Base-by-base conservation (phyloP, 23 tunicate species). In the Oikopleura albicans region DNA sequence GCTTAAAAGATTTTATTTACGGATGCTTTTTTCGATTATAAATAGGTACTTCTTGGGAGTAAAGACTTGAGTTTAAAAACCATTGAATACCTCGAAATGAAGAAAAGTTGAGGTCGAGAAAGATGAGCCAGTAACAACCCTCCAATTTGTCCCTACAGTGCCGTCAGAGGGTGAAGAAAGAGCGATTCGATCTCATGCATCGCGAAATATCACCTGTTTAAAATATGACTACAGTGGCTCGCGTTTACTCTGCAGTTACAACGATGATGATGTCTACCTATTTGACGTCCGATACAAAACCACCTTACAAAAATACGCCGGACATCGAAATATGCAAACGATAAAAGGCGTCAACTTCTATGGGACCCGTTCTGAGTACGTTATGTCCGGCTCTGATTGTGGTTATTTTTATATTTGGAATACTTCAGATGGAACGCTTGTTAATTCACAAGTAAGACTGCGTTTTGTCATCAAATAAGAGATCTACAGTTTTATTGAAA, bases 331-430 rank as follows among this genome's bases (percentile, higher is more conserved):
- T 86, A 85, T 84, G 57, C 91, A 89, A 1, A 91, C 97, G 0
- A 89, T 91, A 1, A 91, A 91, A 84, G 97, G 97, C 31, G 97
- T 91, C 34, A 91, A 91, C 83, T 91, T 91, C 76, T 91, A 89
- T 57, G 97, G 97, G 0, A 89, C 91, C 0, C 57, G 49, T 27
- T 91, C 91, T 0, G 90, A 91, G 59, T 91, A 83, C 76, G 87
- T 91, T 66, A 88, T 91, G 16, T 91, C 97, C 29, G 97, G 97
- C 39, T 88, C 91, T 66, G 97, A 91, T 59, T 91, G 97, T 56
- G 97, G 97, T 85, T 85, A 88, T 71, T 85, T 91, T 4, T 91
- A 86, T 63, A 85, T 91, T 83, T 91, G 97, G 97, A 91, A 91
- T 22, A 8, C 59, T n/a, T n/a, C n/a, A n/a, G n/a, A n/a, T n/a